Conservation (phyloP, 2,888 invertebrate genomes). For the Tetramorium bicarinatum region DNA sequence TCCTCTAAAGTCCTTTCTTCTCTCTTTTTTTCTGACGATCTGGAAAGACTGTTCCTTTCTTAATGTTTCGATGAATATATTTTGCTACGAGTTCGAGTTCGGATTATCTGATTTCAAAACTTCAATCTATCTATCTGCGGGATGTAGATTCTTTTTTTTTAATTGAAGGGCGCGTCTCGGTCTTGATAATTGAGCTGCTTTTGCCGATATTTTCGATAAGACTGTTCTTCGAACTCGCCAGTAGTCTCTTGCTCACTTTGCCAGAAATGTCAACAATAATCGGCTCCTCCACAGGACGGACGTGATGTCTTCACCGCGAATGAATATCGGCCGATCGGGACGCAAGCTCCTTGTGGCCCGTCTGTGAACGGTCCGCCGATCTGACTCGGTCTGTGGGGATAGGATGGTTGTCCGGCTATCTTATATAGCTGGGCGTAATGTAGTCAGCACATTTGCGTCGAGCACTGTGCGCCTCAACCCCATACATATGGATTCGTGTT, state of each 20-base stretch:
- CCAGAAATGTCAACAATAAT: slow-evolving; percentile 14
- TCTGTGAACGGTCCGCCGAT: slow-evolving; percentile 83
- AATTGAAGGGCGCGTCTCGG: not conserved
- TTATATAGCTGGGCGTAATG: slow-evolving; percentile 85
- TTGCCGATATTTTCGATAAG: not conserved
- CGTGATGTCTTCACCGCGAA: slow-evolving; percentile 26
- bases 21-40: not conserved
- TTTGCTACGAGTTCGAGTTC: not conserved
- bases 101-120: not conserved
- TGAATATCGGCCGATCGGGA: slow-evolving; percentile 50
- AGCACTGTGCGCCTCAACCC: slow-evolving; percentile 77
- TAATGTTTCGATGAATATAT: not conserved
- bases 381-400: slow-evolving; percentile 84
- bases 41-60: not conserved
- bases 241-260: slow-evolving; percentile 16
- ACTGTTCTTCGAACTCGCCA: not conserved
- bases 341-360: slow-evolving; percentile 68
- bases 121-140: slow-evolving; percentile 1
- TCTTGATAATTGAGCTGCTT: not conserved
- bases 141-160: not conserved
- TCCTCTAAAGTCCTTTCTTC: not conserved
- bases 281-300: not conserved
- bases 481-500: slow-evolving; percentile 83
- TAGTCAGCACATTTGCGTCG: slow-evolving; percentile 85
- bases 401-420: slow-evolving; percentile 82